Evolutionary conservation across 2,113 vertebrate species (phyloP).

Genomic region (Illadopsis cleaveri): DNA sequence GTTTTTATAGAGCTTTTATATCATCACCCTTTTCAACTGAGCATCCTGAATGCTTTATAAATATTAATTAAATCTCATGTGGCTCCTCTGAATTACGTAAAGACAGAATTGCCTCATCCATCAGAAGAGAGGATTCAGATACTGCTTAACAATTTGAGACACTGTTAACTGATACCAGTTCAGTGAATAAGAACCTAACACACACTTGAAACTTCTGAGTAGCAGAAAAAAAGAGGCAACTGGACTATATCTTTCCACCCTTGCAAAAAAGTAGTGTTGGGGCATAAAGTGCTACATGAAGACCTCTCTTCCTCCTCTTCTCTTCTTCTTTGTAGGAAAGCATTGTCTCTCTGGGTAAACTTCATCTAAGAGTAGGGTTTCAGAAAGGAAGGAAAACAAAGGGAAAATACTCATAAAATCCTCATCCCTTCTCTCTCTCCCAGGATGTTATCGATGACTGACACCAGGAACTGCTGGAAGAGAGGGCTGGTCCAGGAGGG

Average conservation of each 20-base stretch:
- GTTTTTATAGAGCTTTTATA: slow-evolving; percentile 18
- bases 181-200: background rate
- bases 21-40: slow-evolving; percentile 38
- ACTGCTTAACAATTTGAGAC: background rate
- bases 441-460: background rate
- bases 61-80: slow-evolving; percentile 56
- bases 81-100: slow-evolving; percentile 44
- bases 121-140: slow-evolving; percentile 31
- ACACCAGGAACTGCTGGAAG: background rate
- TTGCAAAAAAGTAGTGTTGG: background rate
- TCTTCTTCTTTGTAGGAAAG: background rate
- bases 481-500: background rate
- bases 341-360: background rate
- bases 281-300: background rate
- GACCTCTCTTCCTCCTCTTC: background rate
- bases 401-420: background rate
- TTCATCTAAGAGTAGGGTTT: background rate
- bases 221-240: background rate
- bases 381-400: background rate
- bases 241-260: background rate
- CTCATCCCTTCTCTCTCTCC: background rate
- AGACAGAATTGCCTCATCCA: slow-evolving; percentile 41
- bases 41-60: slow-evolving; percentile 48
- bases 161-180: background rate
- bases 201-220: background rate